phyloP scores from a whole-genome alignment of 2,113 vertebrate genomes.

The Peromyscus californicus region DNA sequence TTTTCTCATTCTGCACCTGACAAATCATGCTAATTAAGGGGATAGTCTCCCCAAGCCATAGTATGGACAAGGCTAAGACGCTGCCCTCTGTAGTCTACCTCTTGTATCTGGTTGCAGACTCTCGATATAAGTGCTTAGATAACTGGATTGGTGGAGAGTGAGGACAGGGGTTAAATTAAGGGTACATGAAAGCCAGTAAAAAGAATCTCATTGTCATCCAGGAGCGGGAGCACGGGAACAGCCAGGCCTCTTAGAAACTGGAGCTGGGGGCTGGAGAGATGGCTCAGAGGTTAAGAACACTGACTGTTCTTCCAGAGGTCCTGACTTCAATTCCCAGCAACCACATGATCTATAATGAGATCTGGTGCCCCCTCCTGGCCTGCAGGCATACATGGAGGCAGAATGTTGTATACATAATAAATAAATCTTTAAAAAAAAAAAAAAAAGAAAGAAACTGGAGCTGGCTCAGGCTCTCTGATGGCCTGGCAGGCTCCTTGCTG shows the following conservation, averaged over 20 bases:
- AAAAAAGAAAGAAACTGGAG: background rate
- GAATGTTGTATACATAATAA: too few species aligned
- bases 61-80: background rate
- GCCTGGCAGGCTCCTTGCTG: background rate
- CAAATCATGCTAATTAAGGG: constrained; percentile 21
- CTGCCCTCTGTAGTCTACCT: background rate
- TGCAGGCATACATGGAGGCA: too few species aligned
- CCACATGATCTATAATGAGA: too few species aligned
- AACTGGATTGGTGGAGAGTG: background rate
- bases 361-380: too few species aligned
- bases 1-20: background rate
- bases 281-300: too few species aligned
- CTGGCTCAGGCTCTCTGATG: background rate
- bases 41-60: background rate
- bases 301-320: too few species aligned
- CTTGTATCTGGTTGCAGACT: background rate
- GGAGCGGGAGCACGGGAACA: background rate
- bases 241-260: background rate
- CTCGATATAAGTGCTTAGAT: background rate
- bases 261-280: background rate
- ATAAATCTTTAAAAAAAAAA: too few species aligned
- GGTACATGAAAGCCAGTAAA: background rate
- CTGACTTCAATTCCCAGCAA: too few species aligned
- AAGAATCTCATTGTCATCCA: background rate
- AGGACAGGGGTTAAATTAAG: background rate